A percentile compares a stretch with the other conserved stretches of the same genome.
phyloP scores from a whole-genome alignment of 2,888 invertebrate genomes.

The Patella pellucida region DNA sequence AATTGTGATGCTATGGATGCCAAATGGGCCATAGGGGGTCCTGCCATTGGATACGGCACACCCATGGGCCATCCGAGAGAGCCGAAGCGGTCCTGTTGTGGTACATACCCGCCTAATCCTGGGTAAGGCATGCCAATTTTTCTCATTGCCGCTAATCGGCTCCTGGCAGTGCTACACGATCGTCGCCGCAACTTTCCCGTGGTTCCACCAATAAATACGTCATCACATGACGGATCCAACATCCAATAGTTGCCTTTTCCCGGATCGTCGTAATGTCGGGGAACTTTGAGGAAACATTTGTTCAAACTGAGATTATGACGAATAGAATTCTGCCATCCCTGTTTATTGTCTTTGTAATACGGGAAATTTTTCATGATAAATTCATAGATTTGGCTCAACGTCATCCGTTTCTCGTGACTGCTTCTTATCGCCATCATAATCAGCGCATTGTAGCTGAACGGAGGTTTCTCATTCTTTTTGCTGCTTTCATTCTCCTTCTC shows the following conservation, averaged over 20 bases:
- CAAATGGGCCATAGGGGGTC: conserved; percentile 27
- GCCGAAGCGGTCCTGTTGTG: conserved; percentile 41
- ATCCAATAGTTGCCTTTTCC: conserved; percentile 99
- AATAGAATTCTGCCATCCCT: conserved; percentile 99
- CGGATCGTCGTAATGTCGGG: conserved; percentile 96
- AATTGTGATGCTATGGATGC: conserved; percentile 11
- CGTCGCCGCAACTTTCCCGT: conserved; percentile 94
- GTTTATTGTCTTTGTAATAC: conserved; percentile 97
- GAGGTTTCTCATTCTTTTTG: conserved; percentile 80
- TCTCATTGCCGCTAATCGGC: conserved; percentile 89
- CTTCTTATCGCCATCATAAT: conserved; percentile 99
- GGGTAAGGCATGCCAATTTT: conserved; percentile 73
- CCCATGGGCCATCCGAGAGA: conserved; percentile 38
- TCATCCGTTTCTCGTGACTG: conserved; percentile 92
- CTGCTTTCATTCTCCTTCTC: conserved; percentile 22
- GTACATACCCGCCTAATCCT: conserved; percentile 44
- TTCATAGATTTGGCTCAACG: conserved; percentile 96
- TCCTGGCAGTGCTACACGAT: conserved; percentile 87
- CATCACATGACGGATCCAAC: conserved; percentile 96
- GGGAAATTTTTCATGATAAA: conserved; percentile 99
- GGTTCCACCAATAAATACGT: conserved; percentile 97
- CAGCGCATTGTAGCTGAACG: conserved; percentile 97
- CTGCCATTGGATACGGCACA: conserved; percentile 32
- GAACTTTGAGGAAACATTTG: conserved; percentile 94
- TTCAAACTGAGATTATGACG: conserved; percentile 96